Base-by-base conservation (phyloP, 1,140 invertebrate species). In the Drosophila sulfurigaster region DNA sequence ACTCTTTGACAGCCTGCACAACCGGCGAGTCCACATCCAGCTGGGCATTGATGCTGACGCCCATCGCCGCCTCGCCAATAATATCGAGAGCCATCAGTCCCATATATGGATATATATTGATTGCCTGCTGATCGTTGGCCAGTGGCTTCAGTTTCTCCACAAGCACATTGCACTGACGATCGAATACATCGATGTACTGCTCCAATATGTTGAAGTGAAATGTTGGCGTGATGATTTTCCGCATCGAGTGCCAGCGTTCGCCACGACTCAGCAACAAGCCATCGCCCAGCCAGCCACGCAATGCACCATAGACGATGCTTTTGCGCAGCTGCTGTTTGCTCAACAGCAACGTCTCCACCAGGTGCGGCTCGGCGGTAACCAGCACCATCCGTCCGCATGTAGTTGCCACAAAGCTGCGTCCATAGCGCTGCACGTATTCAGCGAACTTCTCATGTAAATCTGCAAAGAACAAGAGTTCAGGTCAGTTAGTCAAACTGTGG, bases 201-300 rank as follows among this genome's bases (percentile, higher is more conserved):
- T 96, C 94, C 28, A 97, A 88, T 41, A 97, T 96, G 74, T 95
- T 95, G 82, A 97, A 96, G 91, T 97, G 96, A 91, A 97, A 97
- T 0, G 96, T 95, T 8, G 96, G 96, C 0, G 96, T 97, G 1
- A 98, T 91, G n/a, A 90, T 78, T 57, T 90, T 91, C 5, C 88
- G 81, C 83, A 86, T 89, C 13, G 52, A 48, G 10, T 78, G 86
- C 91, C 91, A 92, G 4, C 49, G 48, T 15, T 69, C 60, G 7
- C 85, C 91, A 5, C 63, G 48, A 57, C 95, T 95, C 1, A 95
- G 94, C 1, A 96, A 82, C 7, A 96, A 90, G n/a, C 96, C 96
- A 20, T 93, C 94, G 30, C 94, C 94, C 16, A 97, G 92, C 96
- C 96, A 96, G 5, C 87, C 82, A 16, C 89, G 63, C n/a, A 93